Base-by-base conservation (phyloP, 1,140 invertebrate species). In the Alviniconcha marisindica region DNA sequence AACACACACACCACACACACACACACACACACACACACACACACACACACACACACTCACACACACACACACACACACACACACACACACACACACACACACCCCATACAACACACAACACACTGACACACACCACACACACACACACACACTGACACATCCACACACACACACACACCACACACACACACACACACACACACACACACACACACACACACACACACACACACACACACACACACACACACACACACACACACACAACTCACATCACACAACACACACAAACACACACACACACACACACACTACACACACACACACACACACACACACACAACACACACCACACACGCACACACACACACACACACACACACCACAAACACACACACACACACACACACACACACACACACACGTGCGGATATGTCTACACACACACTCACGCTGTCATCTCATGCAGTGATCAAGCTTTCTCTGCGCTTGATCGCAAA, bases 191-290 rank as follows among this genome's bases (percentile, higher is more conserved):
- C 36, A 21, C 73, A 21, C 24, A n/a, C 38, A 21, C 42, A 2
- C 71, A 38, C 42, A 21, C 71, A 2, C 36, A 38, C 42, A 73
- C 71, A 40, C 42, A 38, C 73, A 48, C 18, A 48, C 73, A 51
- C 36, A 51, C 5, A 4, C 73, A 76, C 73, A 76, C 73, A 76
- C 73, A 48, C 73, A 44, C 40, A 44, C 73, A 76, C 73, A 60
- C 73, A 76, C 38, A 73, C 69, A 73, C 69, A 73, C 12, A 33
- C 1, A 14, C 69, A 5, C 7, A n/a, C n/a, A n/a, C n/a, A n/a
- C n/a, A n/a, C n/a, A n/a, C n/a, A n/a, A 5, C 24, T 10, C 5
- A 48, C 44, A 48, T 18, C 18, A 10, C 44, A 48, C 5, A 48
- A 18, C 5, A 48, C n/a, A n/a, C n/a, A n/a, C n/a, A n/a, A n/a